Conservation (phyloP, 2,797 vertebrate species). For the Sylvia borin region DNA sequence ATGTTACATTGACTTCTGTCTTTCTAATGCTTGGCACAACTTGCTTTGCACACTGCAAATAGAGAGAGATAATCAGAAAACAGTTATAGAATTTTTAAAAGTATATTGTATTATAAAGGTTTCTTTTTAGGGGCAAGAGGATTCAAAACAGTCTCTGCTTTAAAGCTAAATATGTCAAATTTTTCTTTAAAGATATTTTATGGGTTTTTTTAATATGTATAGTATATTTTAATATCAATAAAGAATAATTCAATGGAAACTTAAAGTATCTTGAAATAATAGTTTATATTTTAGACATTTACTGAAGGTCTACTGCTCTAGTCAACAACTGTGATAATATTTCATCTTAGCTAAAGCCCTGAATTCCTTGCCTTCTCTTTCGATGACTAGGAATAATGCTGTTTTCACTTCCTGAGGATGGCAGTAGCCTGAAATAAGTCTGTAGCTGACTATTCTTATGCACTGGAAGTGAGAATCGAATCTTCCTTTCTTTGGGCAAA, state of each 20-base stretch:
- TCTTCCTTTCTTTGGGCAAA: neutral
- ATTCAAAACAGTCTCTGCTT: neutral
- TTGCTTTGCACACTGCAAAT: neutral
- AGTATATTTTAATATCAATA: neutral
- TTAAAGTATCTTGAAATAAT: neutral
- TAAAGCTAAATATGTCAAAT: neutral
- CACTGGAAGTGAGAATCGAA: neutral
- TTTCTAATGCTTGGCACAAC: neutral
- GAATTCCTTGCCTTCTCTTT: neutral
- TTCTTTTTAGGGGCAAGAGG: neutral
- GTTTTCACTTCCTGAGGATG: neutral
- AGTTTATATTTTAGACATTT: neutral
- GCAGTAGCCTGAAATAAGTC: neutral
- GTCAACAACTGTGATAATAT: neutral
- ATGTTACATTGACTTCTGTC: neutral
- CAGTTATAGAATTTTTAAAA: neutral
- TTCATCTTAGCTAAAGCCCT: neutral
- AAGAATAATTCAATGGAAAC: neutral
- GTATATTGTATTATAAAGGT: neutral
- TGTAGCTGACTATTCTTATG: neutral
- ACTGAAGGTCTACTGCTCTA: neutral
- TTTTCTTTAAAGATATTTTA: neutral
- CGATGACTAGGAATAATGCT: neutral
- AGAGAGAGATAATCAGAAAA: neutral
- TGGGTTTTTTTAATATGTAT: neutral